phyloP scores from a whole-genome alignment of 2,797 vertebrate species.

The Muscicapa striata region DNA sequence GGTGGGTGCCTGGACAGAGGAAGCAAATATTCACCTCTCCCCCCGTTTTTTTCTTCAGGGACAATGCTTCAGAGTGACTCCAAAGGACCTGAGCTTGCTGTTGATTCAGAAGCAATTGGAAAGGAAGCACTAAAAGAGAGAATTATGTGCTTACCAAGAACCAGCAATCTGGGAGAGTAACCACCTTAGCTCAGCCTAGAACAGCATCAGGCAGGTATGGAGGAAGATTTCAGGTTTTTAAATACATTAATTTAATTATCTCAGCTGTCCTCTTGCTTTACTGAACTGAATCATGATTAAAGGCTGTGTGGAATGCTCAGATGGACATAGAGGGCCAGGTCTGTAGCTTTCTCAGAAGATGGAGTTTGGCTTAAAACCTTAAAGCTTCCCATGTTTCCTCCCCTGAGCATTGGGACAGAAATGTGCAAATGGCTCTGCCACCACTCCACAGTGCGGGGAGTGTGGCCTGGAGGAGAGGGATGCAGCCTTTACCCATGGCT shows the following conservation, averaged over 20 bases:
- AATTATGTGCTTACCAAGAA: background rate
- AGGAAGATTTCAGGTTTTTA: background rate
- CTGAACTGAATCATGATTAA: background rate
- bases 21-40: background rate
- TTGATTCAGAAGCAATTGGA: constrained; percentile 36
- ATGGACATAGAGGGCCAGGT: accelerated
- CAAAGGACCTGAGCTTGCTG: constrained; percentile 6
- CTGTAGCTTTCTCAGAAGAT: background rate
- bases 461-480: background rate
- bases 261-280: background rate
- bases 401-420: background rate
- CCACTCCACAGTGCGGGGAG: background rate
- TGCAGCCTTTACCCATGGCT: background rate
- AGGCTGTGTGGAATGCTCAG: background rate
- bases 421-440: background rate
- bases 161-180: background rate
- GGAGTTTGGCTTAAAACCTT: background rate
- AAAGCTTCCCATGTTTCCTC: background rate
- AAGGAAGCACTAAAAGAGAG: constrained; percentile 23
- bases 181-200: constrained; percentile 1
- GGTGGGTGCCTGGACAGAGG: background rate
- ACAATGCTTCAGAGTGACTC: background rate
- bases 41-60: constrained; percentile 49
- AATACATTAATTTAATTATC: background rate
- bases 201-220: constrained; percentile 25